Conservation (phyloP, 2,888 invertebrate species). For the Copidosoma aretas region DNA sequence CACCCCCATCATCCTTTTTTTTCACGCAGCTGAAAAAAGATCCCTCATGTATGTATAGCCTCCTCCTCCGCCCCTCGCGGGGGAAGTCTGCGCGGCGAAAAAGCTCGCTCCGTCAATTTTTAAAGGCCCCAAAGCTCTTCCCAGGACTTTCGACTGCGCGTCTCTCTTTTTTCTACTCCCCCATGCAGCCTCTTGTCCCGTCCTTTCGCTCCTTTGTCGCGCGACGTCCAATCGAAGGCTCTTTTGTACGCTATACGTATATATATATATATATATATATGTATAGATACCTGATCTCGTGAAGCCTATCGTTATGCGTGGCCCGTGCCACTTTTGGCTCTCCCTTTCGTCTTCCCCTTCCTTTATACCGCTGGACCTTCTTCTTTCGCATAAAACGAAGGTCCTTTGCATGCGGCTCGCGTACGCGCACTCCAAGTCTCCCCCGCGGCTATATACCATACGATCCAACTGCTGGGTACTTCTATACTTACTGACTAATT, state of each 20-base stretch:
- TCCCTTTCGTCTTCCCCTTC: too few species aligned
- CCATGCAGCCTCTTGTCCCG: background rate
- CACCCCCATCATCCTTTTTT: too few species aligned
- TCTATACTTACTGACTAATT: slow-evolving; percentile 35
- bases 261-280: too few species aligned
- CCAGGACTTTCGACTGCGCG: too few species aligned
- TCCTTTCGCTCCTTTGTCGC: slow-evolving; percentile 24
- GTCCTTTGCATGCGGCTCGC: slow-evolving; percentile 30
- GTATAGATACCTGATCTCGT: too few species aligned
- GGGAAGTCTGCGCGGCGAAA: background rate
- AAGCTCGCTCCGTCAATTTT: background rate
- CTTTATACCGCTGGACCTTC: background rate
- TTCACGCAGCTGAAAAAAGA: too few species aligned
- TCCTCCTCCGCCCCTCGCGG: too few species aligned
- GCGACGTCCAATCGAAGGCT: background rate
- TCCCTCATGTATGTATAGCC: too few species aligned
- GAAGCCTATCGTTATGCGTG: slow-evolving; percentile 28
- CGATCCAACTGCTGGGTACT: background rate
- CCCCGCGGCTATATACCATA: slow-evolving; percentile 11
- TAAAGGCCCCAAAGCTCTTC: background rate
- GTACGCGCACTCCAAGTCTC: background rate
- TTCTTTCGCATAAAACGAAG: slow-evolving; percentile 13
- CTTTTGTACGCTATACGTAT: too few species aligned
- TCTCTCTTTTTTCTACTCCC: too few species aligned
- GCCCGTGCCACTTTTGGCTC: too few species aligned